Percentiles rank a stretch among this genome's conserved stretches.
Evolutionary conservation across 2,888 invertebrate species (phyloP).

Genomic region (Hedychridium roseum): DNA sequence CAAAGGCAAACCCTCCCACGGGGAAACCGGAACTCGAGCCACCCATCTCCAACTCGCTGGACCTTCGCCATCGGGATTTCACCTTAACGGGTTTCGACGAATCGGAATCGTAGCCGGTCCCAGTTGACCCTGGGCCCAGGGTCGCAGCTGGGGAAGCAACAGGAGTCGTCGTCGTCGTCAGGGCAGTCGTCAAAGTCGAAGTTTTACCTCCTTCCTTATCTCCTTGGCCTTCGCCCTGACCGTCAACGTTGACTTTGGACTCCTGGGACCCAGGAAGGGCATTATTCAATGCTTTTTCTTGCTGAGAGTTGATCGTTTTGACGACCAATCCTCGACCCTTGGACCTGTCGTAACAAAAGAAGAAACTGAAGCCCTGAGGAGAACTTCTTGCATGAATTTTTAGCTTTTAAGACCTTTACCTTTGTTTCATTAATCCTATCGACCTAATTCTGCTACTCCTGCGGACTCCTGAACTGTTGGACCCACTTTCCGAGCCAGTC

Average conservation of each 20-base stretch:
- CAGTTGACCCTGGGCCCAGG: constrained; percentile 25
- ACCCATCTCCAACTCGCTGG: constrained; percentile 77
- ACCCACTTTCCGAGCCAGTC: constrained; percentile 60
- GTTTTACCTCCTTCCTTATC: constrained; percentile 53
- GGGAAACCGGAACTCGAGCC: constrained; percentile 43
- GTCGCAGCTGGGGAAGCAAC: constrained; percentile 46
- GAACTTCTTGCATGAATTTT: too few relatives aligned
- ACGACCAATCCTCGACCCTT: constrained; percentile 59
- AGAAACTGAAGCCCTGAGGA: too few relatives aligned
- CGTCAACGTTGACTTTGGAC: constrained; percentile 46
- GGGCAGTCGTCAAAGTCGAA: constrained; percentile 37
- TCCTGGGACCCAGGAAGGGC: constrained; percentile 38
- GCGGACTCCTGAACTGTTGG: constrained; percentile 66
- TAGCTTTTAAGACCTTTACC: constrained; percentile 52
- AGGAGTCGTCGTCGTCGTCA: constrained; percentile 37
- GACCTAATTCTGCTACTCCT: constrained; percentile 81
- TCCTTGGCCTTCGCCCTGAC: constrained; percentile 50
- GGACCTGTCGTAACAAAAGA: too few relatives aligned
- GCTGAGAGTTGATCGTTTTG: constrained; percentile 33
- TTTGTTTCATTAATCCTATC: constrained; percentile 74
- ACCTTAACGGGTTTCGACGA: constrained; percentile 77
- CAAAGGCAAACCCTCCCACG: constrained; percentile 19
- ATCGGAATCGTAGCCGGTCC: constrained; percentile 56
- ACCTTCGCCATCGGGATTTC: constrained; percentile 80
- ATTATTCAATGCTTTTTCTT: constrained; percentile 43